phyloP scores from a whole-genome alignment of 2,888 invertebrate species.

The Eupithecia subfuscata region DNA sequence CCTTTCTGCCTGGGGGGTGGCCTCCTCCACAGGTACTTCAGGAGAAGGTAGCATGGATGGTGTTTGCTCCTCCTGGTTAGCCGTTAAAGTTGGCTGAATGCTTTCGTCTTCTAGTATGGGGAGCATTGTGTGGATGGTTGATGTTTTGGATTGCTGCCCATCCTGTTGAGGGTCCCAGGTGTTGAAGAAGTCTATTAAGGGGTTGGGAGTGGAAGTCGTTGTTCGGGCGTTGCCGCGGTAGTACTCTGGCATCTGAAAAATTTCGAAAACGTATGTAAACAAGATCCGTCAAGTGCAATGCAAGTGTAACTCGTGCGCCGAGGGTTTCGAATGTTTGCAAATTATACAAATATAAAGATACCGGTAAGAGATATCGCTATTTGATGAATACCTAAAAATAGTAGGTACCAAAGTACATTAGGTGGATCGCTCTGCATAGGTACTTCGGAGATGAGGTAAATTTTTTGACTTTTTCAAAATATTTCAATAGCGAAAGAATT shows the following conservation, averaged over 20 bases:
- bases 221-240: conserved; percentile 55
- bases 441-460: too few species aligned
- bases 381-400: too few species aligned
- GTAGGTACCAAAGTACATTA: too few species aligned
- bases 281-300: too few species aligned
- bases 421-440: too few species aligned
- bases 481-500: too few species aligned
- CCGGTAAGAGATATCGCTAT: too few species aligned
- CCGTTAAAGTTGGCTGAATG: too few species aligned
- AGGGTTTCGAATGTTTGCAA: too few species aligned
- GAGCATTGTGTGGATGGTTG: background rate
- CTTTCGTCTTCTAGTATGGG: background rate
- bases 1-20: background rate
- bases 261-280: background rate
- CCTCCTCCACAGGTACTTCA: background rate
- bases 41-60: background rate
- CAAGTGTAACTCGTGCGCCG: too few species aligned
- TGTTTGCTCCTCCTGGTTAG: background rate
- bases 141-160: rapidly evolving
- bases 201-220: conserved; percentile 48
- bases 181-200: conserved; percentile 42
- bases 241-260: conserved; percentile 64
- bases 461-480: too few species aligned
- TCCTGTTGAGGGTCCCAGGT: conserved; percentile 34
- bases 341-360: too few species aligned